Evolutionary conservation across 2,113 vertebrate species (phyloP).

Genomic region (Sitta europaea): DNA sequence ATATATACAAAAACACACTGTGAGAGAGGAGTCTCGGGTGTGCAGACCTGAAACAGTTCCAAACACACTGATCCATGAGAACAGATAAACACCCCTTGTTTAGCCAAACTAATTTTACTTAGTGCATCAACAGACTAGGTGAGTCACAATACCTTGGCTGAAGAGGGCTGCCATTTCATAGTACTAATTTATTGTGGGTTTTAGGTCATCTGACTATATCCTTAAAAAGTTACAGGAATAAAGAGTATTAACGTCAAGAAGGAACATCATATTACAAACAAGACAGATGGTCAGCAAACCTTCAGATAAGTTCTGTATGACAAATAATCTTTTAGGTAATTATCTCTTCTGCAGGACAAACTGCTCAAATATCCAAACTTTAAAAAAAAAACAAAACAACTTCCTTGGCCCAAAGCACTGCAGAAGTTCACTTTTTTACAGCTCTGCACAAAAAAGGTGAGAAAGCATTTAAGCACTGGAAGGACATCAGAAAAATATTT

Average conservation of each 20-base stretch:
- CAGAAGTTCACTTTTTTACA: background rate
- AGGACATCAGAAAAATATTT: background rate
- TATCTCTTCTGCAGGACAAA: background rate
- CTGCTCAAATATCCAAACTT: background rate
- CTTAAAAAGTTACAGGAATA: background rate
- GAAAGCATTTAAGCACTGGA: background rate
- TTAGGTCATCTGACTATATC: background rate
- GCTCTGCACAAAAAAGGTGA: background rate
- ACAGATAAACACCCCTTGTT: background rate
- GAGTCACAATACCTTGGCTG: fast-evolving
- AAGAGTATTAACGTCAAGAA: background rate
- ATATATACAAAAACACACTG: background rate
- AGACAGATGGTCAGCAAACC: background rate
- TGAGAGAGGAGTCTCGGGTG: background rate
- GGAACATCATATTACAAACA: background rate
- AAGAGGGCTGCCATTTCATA: background rate
- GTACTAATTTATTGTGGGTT: background rate
- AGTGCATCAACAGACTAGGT: background rate
- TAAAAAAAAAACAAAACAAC: background rate
- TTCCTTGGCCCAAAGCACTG: background rate
- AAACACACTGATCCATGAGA: background rate
- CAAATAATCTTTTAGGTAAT: background rate
- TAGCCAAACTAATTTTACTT: background rate
- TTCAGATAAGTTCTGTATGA: background rate
- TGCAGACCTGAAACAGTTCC: background rate